Evolutionary conservation across 2,888 invertebrate genomes (phyloP), one percentile per base, ranked within the genome.

Genomic region (Ophion costatus): DNA sequence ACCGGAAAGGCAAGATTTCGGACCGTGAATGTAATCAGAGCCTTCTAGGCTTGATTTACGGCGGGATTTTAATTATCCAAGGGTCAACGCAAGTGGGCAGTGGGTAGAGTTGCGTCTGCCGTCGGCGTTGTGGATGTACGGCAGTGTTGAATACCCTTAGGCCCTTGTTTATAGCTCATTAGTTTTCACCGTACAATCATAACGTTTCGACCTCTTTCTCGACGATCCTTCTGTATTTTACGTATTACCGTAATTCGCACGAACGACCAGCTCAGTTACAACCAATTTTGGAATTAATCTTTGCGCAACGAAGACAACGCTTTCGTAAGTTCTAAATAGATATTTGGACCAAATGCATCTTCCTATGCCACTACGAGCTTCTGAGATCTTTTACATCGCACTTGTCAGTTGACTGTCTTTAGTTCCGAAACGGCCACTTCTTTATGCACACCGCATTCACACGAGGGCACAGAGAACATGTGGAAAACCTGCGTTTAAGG

Each of bases 61-160:
- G 87, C 87, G 89, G 92, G 91, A 92, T 91, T 91, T 92, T 92
- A 92, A 92, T 92, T 73, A 73, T 92, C 91, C 90, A 87, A 91
- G 92, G 92, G 92, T 91, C 90, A 91, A 90, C 88, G 88, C 83
- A 85, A 86, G 89, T 88, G 61, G 61, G 29, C 74, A 61, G 69
- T 51, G 80, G 67, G 20, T 42, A 67, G 67, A 61, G 45, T 89
- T 88, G 87, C 87, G 82, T 77, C 57, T 61, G 45, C 70, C 61
- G 78, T 51, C 67, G 77, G 64, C 59, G 64, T 59, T 70, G 20
- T 51, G 56, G 63, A 79, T 63, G 20, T 57, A 71, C 70, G 63
- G n/a, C 57, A 6, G 64, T 29, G 57, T 64, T 76, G 17, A 64
- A 71, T 51, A 77, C 79, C 70, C 74, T 74, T 75, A 38, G 69